A percentile compares a stretch with the other conserved stretches of the same genome.
phyloP scores from a whole-genome alignment of 2,113 vertebrate genomes.

The Lipotes vexillifer region DNA sequence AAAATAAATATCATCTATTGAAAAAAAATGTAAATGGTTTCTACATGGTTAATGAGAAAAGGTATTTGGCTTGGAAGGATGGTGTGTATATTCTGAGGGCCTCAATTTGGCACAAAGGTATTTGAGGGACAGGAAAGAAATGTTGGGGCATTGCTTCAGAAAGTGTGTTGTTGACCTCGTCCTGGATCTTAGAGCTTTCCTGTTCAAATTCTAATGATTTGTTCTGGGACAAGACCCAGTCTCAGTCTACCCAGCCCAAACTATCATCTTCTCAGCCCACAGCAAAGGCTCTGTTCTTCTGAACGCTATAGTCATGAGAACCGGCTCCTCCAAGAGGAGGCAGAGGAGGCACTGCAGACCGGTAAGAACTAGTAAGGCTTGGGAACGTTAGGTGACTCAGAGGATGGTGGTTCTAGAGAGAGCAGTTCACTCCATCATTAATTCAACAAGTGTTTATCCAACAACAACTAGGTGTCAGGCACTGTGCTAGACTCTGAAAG shows the following conservation, averaged over 20 bases:
- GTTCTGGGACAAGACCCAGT: background rate
- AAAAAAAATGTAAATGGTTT: background rate
- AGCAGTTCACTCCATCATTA: background rate
- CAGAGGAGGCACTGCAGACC: background rate
- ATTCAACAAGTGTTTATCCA: background rate
- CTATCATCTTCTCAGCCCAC: background rate
- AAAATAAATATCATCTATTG: background rate
- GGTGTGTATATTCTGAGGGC: background rate
- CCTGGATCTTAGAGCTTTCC: background rate
- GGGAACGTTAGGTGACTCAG: background rate
- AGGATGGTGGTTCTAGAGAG: background rate
- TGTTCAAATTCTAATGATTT: background rate
- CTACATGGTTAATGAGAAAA: background rate
- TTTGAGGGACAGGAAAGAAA: background rate
- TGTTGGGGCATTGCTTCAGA: background rate
- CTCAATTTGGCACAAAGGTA: background rate
- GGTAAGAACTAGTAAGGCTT: background rate
- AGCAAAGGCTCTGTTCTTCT: background rate
- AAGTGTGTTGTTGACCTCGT: background rate
- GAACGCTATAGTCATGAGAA: background rate
- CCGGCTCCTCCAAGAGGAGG: no score
- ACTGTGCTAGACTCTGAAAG: no score
- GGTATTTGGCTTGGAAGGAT: background rate
- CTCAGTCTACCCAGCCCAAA: background rate
- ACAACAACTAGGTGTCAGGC: background rate